A percentile compares a stretch with the other conserved stretches of the same genome.
phyloP scores from a whole-genome alignment of 2,888 invertebrate species.

The Ennomos fuscantarius region DNA sequence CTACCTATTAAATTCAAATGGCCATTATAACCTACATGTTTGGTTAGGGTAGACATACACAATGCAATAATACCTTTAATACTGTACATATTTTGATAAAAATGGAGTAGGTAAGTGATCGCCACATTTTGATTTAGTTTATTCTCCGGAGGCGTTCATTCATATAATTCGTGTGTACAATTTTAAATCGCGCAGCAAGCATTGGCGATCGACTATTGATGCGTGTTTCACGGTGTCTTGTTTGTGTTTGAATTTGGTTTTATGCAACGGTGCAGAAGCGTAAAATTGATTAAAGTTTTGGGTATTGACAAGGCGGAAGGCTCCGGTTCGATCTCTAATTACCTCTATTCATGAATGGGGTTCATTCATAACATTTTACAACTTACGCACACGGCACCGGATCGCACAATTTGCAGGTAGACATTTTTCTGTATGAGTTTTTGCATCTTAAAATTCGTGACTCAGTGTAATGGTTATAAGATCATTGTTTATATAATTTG shows the following conservation, averaged over 20 bases:
- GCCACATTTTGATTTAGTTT: slow-evolving; percentile 46
- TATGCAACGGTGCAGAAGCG: slow-evolving; percentile 78
- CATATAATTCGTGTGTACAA: slow-evolving; percentile 61
- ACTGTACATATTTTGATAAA: slow-evolving; percentile 60
- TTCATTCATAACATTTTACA: slow-evolving; percentile 72
- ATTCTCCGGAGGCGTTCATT: slow-evolving; percentile 79
- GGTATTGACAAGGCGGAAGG: slow-evolving; percentile 69
- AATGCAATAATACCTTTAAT: slow-evolving; percentile 50
- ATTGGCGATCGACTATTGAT: slow-evolving; percentile 54
- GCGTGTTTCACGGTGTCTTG: slow-evolving; percentile 53
- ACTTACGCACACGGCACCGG: slow-evolving; percentile 61
- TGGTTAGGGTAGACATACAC: slow-evolving; percentile 49
- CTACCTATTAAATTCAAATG: too few species aligned
- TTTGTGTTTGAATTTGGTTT: slow-evolving; percentile 70
- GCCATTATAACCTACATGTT: slow-evolving; percentile 47
- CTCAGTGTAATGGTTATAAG: too few species aligned
- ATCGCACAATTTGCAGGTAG: slow-evolving; percentile 59
- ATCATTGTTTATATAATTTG: too few species aligned
- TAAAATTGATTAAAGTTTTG: slow-evolving; percentile 74
- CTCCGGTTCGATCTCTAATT: slow-evolving; percentile 54
- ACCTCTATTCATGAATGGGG: slow-evolving; percentile 60
- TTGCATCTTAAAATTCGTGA: slow-evolving; percentile 41
- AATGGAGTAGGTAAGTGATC: slow-evolving; percentile 59
- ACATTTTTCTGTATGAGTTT: slow-evolving; percentile 60
- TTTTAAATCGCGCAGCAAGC: slow-evolving; percentile 60